Evolutionary conservation across 2,113 vertebrate species (phyloP).

Genomic region (Pterophyllum scalare): DNA sequence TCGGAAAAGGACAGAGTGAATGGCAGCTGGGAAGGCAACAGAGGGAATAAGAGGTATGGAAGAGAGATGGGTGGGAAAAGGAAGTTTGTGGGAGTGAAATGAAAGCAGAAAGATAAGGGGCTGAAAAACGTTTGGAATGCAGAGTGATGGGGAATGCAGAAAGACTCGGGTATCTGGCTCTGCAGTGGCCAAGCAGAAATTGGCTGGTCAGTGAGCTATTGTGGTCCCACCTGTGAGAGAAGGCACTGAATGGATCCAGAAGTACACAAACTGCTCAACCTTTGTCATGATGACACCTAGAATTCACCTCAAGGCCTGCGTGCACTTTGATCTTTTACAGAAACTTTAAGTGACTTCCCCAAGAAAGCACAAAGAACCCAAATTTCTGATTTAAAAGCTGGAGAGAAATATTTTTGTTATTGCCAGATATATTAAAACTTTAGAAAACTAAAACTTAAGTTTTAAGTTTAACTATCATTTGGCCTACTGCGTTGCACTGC

Average conservation of each 20-base stretch:
- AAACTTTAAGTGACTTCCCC: slow-evolving; percentile 29
- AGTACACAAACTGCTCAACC: slow-evolving; percentile 23
- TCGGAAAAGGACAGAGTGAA: slow-evolving; percentile 43
- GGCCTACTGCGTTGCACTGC: no score
- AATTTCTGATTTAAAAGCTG: slow-evolving; percentile 28
- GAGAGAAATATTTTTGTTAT: neutral
- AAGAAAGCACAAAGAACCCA: slow-evolving; percentile 19
- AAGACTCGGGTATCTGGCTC: slow-evolving; percentile 25
- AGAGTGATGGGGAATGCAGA: slow-evolving; percentile 12
- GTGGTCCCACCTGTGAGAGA: slow-evolving; percentile 29
- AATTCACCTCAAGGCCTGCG: neutral
- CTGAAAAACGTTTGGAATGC: slow-evolving; percentile 10
- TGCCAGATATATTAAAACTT: no score
- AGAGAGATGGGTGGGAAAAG: slow-evolving; percentile 25
- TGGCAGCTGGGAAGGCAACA: slow-evolving; percentile 14
- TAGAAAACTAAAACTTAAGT: neutral
- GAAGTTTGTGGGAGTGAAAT: slow-evolving; percentile 24
- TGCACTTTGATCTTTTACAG: slow-evolving; percentile 27
- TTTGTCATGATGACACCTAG: slow-evolving; percentile 23
- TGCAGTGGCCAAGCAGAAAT: slow-evolving; percentile 30
- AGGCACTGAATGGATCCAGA: slow-evolving; percentile 32
- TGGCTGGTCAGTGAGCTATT: slow-evolving; percentile 44
- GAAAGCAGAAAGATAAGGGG: slow-evolving; percentile 38
- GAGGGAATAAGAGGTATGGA: slow-evolving; percentile 28
- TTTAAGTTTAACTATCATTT: neutral